A percentile compares a stretch with the other conserved stretches of the same genome.
These are phyloP conservation scores for Clinocottus analis DNA, from an alignment of 2,113 vertebrate species.

Conservation along the genomic window DNA sequence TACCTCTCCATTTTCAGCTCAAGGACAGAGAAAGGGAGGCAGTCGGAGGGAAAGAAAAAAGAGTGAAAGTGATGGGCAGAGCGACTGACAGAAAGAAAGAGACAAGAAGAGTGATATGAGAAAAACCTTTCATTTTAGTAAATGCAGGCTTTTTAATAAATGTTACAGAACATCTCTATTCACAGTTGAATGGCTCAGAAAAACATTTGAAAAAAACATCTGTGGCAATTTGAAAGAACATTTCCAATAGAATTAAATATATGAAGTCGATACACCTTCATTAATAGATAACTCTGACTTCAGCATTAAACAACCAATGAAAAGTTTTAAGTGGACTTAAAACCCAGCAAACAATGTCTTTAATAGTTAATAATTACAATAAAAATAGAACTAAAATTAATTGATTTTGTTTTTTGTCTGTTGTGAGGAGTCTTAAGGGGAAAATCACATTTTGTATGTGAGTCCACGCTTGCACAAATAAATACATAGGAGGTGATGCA, in stretches of 20 bases:
- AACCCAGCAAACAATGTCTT: not conserved
- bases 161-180: slow-evolving; percentile 38
- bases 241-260: not conserved
- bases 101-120: slow-evolving; percentile 7
- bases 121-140: slow-evolving; percentile 46
- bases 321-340: not conserved
- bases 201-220: not conserved
- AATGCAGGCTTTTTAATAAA: slow-evolving; percentile 34
- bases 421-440: not conserved
- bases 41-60: slow-evolving; percentile 25
- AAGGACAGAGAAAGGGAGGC: slow-evolving; percentile 67
- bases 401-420: no score
- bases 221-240: slow-evolving; percentile 7
- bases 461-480: not conserved
- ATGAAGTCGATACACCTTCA: not conserved
- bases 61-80: slow-evolving; percentile 49
- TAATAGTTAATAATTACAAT: not conserved
- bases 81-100: slow-evolving; percentile 27
- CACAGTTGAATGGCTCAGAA: slow-evolving; percentile 2
- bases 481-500: not conserved
- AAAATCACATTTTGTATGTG: not conserved
- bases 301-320: not conserved
- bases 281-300: not conserved
- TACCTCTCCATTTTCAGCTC: slow-evolving; percentile 73
- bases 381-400: not conserved